phyloP scores from a whole-genome alignment of 2,797 vertebrate species.

The Tokudaia tokunoshimensis region DNA sequence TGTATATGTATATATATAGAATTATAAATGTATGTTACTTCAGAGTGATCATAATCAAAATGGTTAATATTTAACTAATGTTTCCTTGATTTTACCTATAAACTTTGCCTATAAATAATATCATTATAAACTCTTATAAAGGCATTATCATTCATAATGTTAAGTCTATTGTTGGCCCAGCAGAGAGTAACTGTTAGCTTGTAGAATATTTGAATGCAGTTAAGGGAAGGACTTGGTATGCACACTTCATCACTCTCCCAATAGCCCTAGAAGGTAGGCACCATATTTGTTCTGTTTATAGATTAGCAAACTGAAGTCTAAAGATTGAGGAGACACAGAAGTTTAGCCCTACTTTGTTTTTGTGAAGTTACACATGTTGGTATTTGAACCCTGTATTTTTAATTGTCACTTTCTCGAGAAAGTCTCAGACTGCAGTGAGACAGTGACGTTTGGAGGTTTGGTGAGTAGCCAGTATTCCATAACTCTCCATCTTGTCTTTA shows the following conservation, averaged over 20 bases:
- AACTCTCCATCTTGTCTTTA: background rate
- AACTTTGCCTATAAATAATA: background rate
- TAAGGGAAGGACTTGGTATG: background rate
- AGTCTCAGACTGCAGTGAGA: background rate
- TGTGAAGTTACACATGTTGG: background rate
- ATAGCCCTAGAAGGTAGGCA: background rate
- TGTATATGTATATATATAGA: background rate
- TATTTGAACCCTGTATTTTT: background rate
- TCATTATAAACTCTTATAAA: background rate
- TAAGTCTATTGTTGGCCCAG: background rate
- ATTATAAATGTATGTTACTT: background rate
- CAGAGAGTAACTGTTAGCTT: background rate
- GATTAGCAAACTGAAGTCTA: background rate
- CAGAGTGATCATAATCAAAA: background rate
- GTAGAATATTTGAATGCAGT: background rate
- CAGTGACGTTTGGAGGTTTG: background rate
- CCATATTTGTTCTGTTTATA: background rate
- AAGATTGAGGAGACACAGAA: background rate
- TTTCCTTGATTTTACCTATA: slow-evolving; percentile 7
- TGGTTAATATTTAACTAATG: slow-evolving; percentile 14
- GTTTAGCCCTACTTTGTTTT: background rate
- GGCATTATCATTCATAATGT: background rate
- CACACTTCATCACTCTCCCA: background rate
- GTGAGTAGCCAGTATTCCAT: background rate
- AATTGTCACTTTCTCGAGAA: background rate